Evolutionary conservation across 2,797 vertebrate species (phyloP).

Genomic region (Coilia nasus): DNA sequence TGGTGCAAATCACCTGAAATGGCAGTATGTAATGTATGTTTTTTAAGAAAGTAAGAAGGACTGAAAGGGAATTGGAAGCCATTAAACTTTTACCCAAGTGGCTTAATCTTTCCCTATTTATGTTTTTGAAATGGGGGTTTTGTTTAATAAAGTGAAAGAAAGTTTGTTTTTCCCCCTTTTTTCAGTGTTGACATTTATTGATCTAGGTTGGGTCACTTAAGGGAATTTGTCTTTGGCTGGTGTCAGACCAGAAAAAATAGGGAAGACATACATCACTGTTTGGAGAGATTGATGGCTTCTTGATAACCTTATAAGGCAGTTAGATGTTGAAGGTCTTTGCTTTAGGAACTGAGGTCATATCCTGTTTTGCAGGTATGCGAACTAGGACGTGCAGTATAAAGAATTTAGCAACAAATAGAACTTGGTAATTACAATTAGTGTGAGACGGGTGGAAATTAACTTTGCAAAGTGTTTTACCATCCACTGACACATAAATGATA

Average conservation of each 20-base stretch:
- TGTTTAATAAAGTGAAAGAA: neutral
- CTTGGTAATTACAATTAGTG: too few relatives aligned
- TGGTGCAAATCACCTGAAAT: neutral
- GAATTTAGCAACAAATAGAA: neutral
- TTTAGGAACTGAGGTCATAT: neutral
- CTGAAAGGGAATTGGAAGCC: neutral
- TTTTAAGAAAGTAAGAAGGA: neutral
- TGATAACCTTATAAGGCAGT: neutral
- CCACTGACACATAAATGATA: too few relatives aligned
- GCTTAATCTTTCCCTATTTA: neutral
- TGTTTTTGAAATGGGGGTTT: neutral
- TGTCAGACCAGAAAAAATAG: neutral
- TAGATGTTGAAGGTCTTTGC: too few relatives aligned
- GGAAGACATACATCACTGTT: neutral
- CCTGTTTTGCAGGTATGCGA: neutral
- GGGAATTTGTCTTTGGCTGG: neutral
- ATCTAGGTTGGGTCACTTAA: neutral
- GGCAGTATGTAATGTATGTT: neutral
- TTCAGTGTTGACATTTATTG: neutral
- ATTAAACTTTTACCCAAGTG: neutral
- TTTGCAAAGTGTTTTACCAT: too few relatives aligned
- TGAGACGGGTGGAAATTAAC: too few relatives aligned
- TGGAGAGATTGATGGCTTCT: neutral
- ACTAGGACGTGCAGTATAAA: neutral
- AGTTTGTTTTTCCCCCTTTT: neutral